Percentiles rank a stretch among this genome's conserved stretches.
These are phyloP conservation scores for Dysmachus trigonus DNA, from an alignment of 2,888 invertebrate species.

Conservation along the genomic window DNA sequence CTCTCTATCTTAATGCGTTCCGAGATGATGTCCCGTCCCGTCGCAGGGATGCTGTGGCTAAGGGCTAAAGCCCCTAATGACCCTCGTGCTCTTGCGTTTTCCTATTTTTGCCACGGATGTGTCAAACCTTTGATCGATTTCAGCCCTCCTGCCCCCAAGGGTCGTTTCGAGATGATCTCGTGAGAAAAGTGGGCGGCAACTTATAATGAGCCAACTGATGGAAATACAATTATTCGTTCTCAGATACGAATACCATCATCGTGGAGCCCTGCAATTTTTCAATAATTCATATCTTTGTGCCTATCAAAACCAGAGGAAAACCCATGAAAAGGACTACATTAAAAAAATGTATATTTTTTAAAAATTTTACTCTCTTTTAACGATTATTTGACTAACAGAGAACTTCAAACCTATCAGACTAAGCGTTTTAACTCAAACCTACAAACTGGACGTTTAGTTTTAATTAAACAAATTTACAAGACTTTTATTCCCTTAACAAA, in stretches of 20 bases:
- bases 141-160: not conserved
- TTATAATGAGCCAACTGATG: not conserved
- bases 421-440: no score
- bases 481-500: no score
- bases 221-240: not conserved
- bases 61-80: not conserved
- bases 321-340: not conserved
- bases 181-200: not conserved
- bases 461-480: no score
- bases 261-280: not conserved
- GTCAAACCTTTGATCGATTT: constrained; percentile 15
- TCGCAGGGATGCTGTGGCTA: not conserved
- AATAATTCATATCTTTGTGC: not conserved
- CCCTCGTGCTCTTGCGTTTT: not conserved
- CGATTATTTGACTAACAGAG: no score
- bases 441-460: no score
- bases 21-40: not conserved
- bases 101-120: not conserved
- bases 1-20: not conserved
- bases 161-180: not conserved
- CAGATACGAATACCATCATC: not conserved
- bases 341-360: not conserved
- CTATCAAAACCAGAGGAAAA: not conserved
- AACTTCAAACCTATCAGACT: no score
- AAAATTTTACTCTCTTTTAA: no score